Base-by-base conservation (phyloP, 2,888 invertebrate genomes). In the Agrotis exclamationis region DNA sequence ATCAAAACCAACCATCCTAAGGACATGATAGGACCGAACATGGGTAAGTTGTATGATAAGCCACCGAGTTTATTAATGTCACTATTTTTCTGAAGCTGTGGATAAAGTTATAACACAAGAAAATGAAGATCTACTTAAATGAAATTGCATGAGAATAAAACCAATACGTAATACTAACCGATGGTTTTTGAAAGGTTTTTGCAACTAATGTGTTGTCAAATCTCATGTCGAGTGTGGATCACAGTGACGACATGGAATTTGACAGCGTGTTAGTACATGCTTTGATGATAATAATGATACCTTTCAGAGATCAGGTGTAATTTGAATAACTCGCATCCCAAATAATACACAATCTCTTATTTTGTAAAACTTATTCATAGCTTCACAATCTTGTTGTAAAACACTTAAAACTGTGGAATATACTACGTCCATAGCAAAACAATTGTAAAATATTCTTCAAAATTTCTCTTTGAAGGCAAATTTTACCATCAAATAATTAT, bases 1-100 rank as follows among this genome's bases (percentile, higher is more conserved):
- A 98, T 98, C 91, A 98, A 98, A 96, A 97, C 98, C 71, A 98
- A 98, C 92, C 98, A 98, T 94, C 98, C 98, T 62, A 98, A 98
- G 94, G 98, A 98, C 90, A 97, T 97, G 92, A 97, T 98, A 92
- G 97, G 97, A 88, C 97, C 97, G 88, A 98, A 98, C 94, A 97
- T 98, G 97, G 98, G 98, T 98, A 96, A 97, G 97, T 75, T 44
- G 44, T 70, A 74, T 58, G 2, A 67, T 77, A 67, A 67, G 24
- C 13, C 39, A 56, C 11, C 18, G 1, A n/a, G 2, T 54, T 50
- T 24, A 47, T 60, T 14, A 60, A 45, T 59, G 14, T 72, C 63
- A 67, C 65, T 48, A 48, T 58, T 63, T n/a, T 20, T 58, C 54
- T 72, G 77, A 74, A 72, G 79, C 76, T 79, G 54, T 82, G 78